These are phyloP conservation scores for Lasioglossum villosulum DNA, from an alignment of 2,888 invertebrate genomes.

Conservation along the genomic window DNA sequence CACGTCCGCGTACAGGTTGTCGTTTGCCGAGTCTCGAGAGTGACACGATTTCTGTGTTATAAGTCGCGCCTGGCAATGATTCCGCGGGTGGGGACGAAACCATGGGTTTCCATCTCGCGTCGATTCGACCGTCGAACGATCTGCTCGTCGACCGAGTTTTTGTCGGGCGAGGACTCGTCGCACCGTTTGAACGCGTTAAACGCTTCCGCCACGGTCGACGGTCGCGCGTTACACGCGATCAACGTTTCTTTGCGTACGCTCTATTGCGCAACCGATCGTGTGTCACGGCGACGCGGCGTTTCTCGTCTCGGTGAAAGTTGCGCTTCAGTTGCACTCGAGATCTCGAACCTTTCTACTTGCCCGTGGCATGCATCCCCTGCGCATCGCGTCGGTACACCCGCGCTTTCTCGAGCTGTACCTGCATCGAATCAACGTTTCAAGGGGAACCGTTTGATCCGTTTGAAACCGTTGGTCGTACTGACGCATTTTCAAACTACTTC, in stretches of 20 bases:
- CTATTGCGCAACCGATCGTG: slow-evolving; percentile 63
- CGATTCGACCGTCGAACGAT: neutral
- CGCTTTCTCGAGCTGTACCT: slow-evolving; percentile 34
- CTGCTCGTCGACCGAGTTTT: neutral
- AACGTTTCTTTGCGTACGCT: slow-evolving; percentile 36
- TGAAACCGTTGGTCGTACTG: neutral
- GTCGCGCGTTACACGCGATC: slow-evolving; percentile 31
- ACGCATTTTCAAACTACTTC: neutral
- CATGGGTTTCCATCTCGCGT: neutral
- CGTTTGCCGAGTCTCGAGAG: neutral
- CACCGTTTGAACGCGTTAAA: neutral
- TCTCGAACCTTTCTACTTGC: slow-evolving; percentile 48
- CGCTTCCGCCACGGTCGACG: slow-evolving; percentile 1
- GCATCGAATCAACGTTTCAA: neutral
- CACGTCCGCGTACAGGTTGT: neutral
- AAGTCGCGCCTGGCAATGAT: neutral
- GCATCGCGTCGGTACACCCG: neutral
- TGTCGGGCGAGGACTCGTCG: neutral
- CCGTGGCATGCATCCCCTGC: slow-evolving; percentile 9
- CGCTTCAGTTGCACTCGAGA: slow-evolving; percentile 6
- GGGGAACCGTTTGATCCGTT: neutral
- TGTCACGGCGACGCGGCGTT: slow-evolving; percentile 38
- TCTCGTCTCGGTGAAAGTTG: slow-evolving; percentile 68
- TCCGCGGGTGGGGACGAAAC: neutral
- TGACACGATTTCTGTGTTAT: neutral